These are phyloP conservation scores for Plectropomus leopardus DNA, from an alignment of 2,113 vertebrate species.

Conservation along the genomic window DNA sequence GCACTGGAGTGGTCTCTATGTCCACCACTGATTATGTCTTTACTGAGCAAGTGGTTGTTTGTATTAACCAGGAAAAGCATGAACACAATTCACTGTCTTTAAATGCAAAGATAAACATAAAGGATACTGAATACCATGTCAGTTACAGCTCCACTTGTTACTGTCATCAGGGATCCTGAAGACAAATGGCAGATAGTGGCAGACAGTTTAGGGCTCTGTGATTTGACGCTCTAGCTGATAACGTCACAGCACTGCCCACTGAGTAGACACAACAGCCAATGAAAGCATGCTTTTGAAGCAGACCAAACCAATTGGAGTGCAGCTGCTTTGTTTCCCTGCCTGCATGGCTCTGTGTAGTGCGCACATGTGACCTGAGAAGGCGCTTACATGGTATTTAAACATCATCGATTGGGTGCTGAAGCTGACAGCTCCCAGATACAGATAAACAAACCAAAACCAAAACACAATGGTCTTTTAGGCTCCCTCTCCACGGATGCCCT, in stretches of 20 bases:
- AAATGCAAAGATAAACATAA: background rate
- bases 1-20: too few relatives aligned
- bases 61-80: background rate
- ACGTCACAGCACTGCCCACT: conserved; percentile 38
- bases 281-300: background rate
- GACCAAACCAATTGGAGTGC: conserved; percentile 70
- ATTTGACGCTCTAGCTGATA: conserved; percentile 38
- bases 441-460: conserved; percentile 17
- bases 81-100: background rate
- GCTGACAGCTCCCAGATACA: conserved; percentile 66
- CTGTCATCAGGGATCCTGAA: background rate
- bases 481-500: background rate
- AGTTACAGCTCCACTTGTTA: background rate
- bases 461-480: conserved; percentile 8
- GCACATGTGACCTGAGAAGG: conserved; percentile 76
- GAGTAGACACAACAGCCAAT: conserved; percentile 62
- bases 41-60: background rate
- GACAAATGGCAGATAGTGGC: conserved; percentile 22
- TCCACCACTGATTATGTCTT: too few relatives aligned
- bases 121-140: background rate
- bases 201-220: conserved; percentile 37
- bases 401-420: conserved; percentile 61
- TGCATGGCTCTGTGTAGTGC: conserved; percentile 65
- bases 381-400: conserved; percentile 82
- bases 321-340: conserved; percentile 30